Percentiles rank a stretch among this genome's conserved stretches.
phyloP scores from a whole-genome alignment of 2,113 vertebrate species.

The Rattus rattus region DNA sequence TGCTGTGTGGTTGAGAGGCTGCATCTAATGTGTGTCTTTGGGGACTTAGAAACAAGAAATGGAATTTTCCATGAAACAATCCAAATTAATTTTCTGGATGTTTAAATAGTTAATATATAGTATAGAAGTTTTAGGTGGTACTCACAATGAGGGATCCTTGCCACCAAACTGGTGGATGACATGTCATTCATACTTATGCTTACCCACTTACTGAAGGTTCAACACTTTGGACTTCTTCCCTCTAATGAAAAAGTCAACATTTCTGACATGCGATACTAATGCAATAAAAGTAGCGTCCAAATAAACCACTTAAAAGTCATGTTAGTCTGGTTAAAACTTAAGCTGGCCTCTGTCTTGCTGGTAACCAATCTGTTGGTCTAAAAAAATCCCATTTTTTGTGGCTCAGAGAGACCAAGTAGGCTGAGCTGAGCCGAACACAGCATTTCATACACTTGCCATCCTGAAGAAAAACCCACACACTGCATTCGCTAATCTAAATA shows the following conservation, averaged over 20 bases:
- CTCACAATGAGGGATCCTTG: not conserved
- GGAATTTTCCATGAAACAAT: constrained; percentile 46
- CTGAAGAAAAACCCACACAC: not conserved
- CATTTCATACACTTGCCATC: not conserved
- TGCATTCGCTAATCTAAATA: constrained; percentile 30
- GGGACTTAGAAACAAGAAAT: constrained; percentile 38
- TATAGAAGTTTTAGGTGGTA: not conserved
- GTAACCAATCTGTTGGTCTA: not conserved
- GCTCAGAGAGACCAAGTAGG: not conserved
- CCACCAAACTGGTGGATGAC: not conserved
- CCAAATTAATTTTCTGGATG: constrained; percentile 41
- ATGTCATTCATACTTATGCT: not conserved
- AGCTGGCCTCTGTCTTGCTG: not conserved
- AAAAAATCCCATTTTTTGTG: not conserved
- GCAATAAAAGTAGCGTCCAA: constrained; percentile 30
- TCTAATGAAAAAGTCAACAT: constrained; percentile 17
- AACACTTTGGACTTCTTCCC: not conserved
- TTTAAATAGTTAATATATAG: constrained; percentile 8
- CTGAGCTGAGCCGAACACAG: not conserved
- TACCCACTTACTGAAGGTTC: not conserved
- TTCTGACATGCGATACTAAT: constrained; percentile 12
- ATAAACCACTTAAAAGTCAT: constrained; percentile 49
- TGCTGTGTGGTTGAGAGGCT: constrained; percentile 37
- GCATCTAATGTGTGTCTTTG: constrained; percentile 47
- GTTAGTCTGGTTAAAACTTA: not conserved